Evolutionary conservation across 2,888 invertebrate species (phyloP).

Genomic region (Aradus depressus): DNA sequence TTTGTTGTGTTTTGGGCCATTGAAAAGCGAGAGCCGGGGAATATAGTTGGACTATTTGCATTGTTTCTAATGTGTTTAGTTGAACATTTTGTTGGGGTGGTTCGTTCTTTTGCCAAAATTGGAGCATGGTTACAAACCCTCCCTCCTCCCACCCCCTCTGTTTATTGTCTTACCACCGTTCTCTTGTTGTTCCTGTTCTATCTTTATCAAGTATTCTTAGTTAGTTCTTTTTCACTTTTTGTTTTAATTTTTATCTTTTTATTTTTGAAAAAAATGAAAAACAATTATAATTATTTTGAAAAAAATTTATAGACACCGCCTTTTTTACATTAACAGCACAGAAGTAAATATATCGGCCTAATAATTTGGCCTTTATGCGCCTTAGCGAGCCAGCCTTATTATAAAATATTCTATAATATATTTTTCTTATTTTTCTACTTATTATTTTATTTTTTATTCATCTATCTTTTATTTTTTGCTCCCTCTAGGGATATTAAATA

Average conservation of each 20-base stretch:
- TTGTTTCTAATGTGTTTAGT: conserved; percentile 28
- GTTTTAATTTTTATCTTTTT: conserved; percentile 21
- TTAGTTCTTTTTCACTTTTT: conserved; percentile 24
- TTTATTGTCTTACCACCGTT: conserved; percentile 20
- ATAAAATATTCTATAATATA: conserved; percentile 1
- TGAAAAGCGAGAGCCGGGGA: conserved; percentile 16
- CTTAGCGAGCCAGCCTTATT: conserved; percentile 10
- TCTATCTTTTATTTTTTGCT: too few species aligned
- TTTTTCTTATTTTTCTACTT: background rate
- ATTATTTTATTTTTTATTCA: too few species aligned
- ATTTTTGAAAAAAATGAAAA: conserved; percentile 11
- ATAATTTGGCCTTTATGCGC: conserved; percentile 13
- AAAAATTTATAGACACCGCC: conserved; percentile 25
- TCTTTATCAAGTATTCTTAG: conserved; percentile 19
- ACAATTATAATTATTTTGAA: background rate
- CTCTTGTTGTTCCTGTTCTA: conserved; percentile 24
- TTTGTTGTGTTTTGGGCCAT: conserved; percentile 10
- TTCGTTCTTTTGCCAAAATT: conserved; percentile 27
- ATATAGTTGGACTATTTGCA: conserved; percentile 22
- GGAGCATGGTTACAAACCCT: conserved; percentile 23
- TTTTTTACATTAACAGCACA: conserved; percentile 26
- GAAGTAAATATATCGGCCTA: conserved; percentile 16
- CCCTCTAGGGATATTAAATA: conserved; percentile 15
- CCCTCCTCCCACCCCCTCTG: conserved; percentile 16
- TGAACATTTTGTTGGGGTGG: conserved; percentile 26